Evolutionary conservation across 2,888 invertebrate genomes (phyloP), one percentile per base, ranked within the genome.

Genomic region (Idaea aversata): DNA sequence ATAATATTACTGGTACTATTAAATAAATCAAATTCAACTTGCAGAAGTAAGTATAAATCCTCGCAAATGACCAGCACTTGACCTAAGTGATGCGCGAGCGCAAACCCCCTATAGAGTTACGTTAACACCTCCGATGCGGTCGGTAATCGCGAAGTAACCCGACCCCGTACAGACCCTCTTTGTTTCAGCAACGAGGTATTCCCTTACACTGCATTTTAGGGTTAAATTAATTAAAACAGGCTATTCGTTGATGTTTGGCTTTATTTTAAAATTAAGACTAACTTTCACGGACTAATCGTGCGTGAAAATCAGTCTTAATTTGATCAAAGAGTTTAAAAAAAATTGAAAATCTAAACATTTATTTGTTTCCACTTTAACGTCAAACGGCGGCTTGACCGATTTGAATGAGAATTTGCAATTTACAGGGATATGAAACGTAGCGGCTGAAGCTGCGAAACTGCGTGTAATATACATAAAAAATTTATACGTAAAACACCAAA

Each of bases 101-200:
- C 47, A 47, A 61, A 13, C 64, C 64, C 34, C 61, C 59, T 16
- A 5, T 64, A 34, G 61, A 15, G 57, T 64, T 64, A 61, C 63
- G 15, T 61, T 64, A 63, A 64, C 61, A 61, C 64, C 61, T 64
- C 61, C 61, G 47, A 35, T 57, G 61, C 47, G 47, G 25, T 5
- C 47, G 47, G 47, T 47, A 10, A 15, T 59, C 16, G 16, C 16
- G 59, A 34, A 15, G 34, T 59, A 57, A 57, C 62, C n/a, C 57
- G 25, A 57, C 15, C 16, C 47, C 16, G 34, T 15, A 16, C 25
- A 57, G 25, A 25, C 57, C 59, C 59, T 59, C 59, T 34, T 59
- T 59, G 34, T 59, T 16, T 34, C 25, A 59, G 34, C 34, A 16
- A 6, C 4, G 25, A 25, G 25, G 59, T 16, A 59, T 59, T 10